A percentile compares a stretch with the other conserved stretches of the same genome.
These are phyloP conservation scores for Agriopis leucophaearia DNA, from an alignment of 2,888 invertebrate species.

Conservation along the genomic window DNA sequence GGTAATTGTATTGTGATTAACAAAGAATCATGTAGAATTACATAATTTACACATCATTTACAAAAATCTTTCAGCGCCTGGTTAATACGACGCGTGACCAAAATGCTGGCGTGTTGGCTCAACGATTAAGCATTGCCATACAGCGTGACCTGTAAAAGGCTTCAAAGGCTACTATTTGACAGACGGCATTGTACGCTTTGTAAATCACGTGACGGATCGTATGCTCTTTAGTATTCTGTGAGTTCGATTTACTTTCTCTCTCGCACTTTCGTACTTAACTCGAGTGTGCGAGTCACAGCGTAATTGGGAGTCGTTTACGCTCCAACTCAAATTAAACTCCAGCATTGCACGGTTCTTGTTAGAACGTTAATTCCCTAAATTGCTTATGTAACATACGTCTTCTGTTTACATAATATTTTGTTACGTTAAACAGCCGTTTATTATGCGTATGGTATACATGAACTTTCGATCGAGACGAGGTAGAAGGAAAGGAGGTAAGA, in stretches of 20 bases:
- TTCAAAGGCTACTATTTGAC: no score
- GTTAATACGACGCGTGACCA: no score
- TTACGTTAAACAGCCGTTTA: constrained; percentile 12
- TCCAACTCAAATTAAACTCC: constrained; percentile 43
- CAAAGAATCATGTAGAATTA: no score
- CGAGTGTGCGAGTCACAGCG: constrained; percentile 13
- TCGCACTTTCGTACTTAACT: background rate
- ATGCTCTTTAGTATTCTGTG: background rate
- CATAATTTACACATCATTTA: no score
- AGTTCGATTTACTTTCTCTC: background rate
- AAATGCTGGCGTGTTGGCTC: no score
- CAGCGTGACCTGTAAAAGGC: no score
- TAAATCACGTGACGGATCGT: no score
- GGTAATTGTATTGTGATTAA: no score
- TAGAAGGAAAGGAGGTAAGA: background rate
- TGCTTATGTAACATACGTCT: constrained; percentile 32
- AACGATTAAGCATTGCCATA: no score
- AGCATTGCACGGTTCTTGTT: constrained; percentile 38
- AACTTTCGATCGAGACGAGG: background rate
- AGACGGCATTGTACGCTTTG: no score
- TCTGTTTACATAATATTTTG: constrained; percentile 23
- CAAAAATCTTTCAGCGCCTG: no score
- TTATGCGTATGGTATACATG: constrained; percentile 4
- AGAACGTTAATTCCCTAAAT: constrained; percentile 37
- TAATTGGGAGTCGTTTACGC: constrained; percentile 38